Conservation (phyloP, 2,113 vertebrate genomes). For the Phyllostomus hastatus region DNA sequence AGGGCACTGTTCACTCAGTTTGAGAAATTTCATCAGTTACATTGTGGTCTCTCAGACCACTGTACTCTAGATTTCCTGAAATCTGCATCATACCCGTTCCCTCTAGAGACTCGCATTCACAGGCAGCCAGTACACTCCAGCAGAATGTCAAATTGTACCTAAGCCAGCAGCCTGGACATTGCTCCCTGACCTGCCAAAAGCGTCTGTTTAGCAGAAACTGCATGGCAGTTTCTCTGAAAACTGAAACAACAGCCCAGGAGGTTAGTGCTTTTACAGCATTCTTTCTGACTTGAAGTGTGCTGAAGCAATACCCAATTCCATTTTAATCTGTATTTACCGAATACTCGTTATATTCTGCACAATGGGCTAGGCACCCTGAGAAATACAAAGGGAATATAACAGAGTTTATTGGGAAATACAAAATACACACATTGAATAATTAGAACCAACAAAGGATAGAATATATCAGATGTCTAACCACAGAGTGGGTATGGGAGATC, state of each 20-base stretch:
- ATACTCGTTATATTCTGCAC: not conserved
- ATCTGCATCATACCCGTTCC: conserved; percentile 55
- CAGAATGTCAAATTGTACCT: not conserved
- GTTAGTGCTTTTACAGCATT: not conserved
- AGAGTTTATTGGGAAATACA: not conserved
- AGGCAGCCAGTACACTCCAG: not conserved
- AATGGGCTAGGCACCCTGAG: not conserved
- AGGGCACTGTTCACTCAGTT: conserved; percentile 47
- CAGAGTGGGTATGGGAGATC: not conserved
- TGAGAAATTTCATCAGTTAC: conserved; percentile 65
- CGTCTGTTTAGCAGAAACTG: conserved; percentile 45
- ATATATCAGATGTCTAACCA: not conserved
- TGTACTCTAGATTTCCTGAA: conserved; percentile 68
- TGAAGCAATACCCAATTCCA: not conserved
- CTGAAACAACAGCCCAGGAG: not conserved
- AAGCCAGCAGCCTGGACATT: not conserved
- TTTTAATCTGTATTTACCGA: not conserved
- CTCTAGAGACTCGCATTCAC: not conserved
- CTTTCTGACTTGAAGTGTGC: not conserved
- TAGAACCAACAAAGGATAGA: not conserved
- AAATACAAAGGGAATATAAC: not conserved
- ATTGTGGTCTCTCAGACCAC: conserved; percentile 57
- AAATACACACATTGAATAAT: not conserved
- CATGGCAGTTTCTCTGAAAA: not conserved
- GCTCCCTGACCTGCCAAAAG: conserved; percentile 38